phyloP scores from a whole-genome alignment of 2,797 vertebrate genomes.

The Xyrichtys novacula region DNA sequence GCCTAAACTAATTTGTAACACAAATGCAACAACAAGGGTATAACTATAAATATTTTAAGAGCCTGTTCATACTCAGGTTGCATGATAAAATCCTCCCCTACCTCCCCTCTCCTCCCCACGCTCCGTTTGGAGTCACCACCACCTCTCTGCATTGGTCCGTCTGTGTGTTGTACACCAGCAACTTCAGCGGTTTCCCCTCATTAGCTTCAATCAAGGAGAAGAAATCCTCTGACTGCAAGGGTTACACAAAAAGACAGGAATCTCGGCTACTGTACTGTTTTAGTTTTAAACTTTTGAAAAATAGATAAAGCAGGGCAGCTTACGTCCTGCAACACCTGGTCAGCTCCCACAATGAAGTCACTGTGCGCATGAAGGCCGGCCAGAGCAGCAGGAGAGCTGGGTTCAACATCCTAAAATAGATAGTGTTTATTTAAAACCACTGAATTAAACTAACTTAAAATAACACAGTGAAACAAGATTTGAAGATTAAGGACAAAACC shows the following conservation, averaged over 20 bases:
- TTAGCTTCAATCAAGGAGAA: slow-evolving; percentile 93
- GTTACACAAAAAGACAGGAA: neutral
- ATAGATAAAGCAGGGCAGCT: slow-evolving; percentile 10
- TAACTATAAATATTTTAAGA: neutral
- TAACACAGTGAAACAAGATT: neutral
- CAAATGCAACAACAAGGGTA: neutral
- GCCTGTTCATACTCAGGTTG: neutral
- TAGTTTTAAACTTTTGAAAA: neutral
- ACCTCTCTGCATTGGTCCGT: slow-evolving; percentile 92
- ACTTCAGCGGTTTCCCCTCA: slow-evolving; percentile 93
- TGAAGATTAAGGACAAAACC: neutral
- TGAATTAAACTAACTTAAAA: neutral
- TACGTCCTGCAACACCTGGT: slow-evolving; percentile 97
- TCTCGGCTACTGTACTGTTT: neutral
- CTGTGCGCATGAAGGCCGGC: slow-evolving; percentile 88
- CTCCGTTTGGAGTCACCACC: slow-evolving; percentile 94
- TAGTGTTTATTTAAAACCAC: neutral
- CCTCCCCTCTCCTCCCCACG: slow-evolving; percentile 98
- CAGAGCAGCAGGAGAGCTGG: slow-evolving; percentile 90
- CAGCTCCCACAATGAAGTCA: slow-evolving; percentile 94
- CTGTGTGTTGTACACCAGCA: slow-evolving; percentile 92
- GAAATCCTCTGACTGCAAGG: slow-evolving; percentile 93
- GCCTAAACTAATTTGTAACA: slow-evolving; percentile 75
- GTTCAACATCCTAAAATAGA: slow-evolving; percentile 88
- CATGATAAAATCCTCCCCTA: slow-evolving; percentile 51